Conservation (phyloP, 2,888 invertebrate genomes). For the Aelia acuminata region DNA sequence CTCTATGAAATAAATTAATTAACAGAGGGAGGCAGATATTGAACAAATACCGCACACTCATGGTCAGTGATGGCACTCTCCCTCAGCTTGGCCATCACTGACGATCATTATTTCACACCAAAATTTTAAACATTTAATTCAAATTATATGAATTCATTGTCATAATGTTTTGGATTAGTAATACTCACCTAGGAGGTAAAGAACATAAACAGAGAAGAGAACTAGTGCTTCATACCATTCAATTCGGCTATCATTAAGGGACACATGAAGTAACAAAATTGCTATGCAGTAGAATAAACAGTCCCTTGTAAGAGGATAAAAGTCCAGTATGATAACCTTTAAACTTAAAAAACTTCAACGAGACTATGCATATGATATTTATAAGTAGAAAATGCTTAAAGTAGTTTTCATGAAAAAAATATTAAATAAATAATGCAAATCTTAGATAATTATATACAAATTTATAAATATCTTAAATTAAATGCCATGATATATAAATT, state of each 20-base stretch:
- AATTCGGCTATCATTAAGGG: constrained; percentile 86
- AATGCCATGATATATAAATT: constrained; percentile 69
- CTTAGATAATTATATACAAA: background rate
- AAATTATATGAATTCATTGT: background rate
- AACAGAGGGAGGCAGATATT: no score
- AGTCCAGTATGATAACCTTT: constrained; percentile 84
- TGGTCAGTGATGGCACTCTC: no score
- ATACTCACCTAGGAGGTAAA: constrained; percentile 82
- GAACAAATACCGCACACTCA: no score
- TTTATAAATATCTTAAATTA: constrained; percentile 75
- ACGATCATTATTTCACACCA: background rate
- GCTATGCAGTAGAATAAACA: constrained; percentile 85
- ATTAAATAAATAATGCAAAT: background rate
- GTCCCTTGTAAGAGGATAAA: constrained; percentile 88
- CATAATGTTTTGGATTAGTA: background rate
- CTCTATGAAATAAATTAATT: no score
- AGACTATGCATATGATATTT: constrained; percentile 20
- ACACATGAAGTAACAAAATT: constrained; percentile 83
- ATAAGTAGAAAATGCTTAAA: constrained; percentile 6
- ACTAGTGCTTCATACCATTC: constrained; percentile 88
- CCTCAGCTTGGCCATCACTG: no score
- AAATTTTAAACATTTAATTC: background rate
- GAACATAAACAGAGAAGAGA: constrained; percentile 82
- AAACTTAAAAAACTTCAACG: constrained; percentile 54
- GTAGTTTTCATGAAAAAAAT: constrained; percentile 70